Evolutionary conservation across 1,140 invertebrate species (phyloP).

Genomic region (Pogonus chalceus): DNA sequence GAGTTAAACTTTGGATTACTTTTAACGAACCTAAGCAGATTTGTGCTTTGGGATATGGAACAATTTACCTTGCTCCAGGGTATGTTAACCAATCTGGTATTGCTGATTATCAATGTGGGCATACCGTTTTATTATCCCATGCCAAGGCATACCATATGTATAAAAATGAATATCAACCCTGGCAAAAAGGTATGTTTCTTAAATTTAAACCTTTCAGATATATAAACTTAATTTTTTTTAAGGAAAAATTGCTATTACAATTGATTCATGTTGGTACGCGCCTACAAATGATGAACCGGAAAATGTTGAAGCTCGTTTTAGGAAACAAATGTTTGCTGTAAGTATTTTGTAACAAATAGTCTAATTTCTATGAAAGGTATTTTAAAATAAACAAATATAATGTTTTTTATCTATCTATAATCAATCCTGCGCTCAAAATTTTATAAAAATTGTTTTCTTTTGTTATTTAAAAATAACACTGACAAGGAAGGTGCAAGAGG

Average conservation of each 20-base stretch:
- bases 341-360: too few species aligned
- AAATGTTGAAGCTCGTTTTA: slow-evolving; percentile 43
- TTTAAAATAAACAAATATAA: too few species aligned
- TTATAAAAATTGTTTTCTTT: neutral
- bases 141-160: slow-evolving; percentile 55
- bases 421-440: too few species aligned
- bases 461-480: slow-evolving; percentile 3
- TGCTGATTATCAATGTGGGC: slow-evolving; percentile 49
- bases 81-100: slow-evolving; percentile 44
- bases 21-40: slow-evolving; percentile 63
- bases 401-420: too few species aligned
- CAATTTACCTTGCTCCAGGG: slow-evolving; percentile 43
- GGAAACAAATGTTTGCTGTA: slow-evolving; percentile 31
- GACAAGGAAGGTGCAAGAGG: too few species aligned
- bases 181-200: slow-evolving; percentile 40
- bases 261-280: slow-evolving; percentile 51
- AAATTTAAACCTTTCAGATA: neutral
- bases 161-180: slow-evolving; percentile 45
- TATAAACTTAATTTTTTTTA: slow-evolving; percentile 6
- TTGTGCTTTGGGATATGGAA: slow-evolving; percentile 51
- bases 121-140: slow-evolving; percentile 52
- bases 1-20: slow-evolving; percentile 55
- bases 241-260: slow-evolving; percentile 51
- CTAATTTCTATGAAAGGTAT: too few species aligned
- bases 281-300: slow-evolving; percentile 39